These are phyloP conservation scores for Capitulum mitella DNA, from an alignment of 2,888 invertebrate genomes.

Conservation along the genomic window DNA sequence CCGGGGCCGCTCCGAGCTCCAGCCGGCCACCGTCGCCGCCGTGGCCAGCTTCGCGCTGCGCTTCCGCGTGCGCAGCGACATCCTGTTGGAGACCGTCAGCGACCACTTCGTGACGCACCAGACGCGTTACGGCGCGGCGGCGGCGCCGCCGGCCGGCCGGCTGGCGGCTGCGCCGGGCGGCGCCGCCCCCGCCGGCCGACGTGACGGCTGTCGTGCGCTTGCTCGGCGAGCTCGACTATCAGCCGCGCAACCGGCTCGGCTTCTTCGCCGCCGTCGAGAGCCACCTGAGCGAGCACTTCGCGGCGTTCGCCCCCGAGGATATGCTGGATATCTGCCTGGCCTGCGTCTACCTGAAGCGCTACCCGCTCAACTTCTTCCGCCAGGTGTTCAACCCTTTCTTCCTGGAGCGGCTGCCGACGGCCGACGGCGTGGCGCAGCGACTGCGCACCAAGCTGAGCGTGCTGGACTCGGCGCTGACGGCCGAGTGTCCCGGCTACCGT, in stretches of 20 bases:
- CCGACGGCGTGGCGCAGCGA: constrained; percentile 39
- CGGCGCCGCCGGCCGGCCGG: not conserved
- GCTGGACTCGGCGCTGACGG: constrained; percentile 56
- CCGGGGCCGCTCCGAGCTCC: constrained; percentile 30
- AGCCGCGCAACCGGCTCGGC: constrained; percentile 47
- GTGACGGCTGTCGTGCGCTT: constrained; percentile 53
- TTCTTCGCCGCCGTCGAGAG: constrained; percentile 56
- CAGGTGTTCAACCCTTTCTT: constrained; percentile 56
- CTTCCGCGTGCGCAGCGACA: constrained; percentile 52
- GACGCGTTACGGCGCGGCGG: constrained; percentile 38
- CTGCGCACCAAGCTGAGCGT: constrained; percentile 52
- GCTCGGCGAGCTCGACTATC: constrained; percentile 55
- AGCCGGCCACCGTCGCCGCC: constrained; percentile 52
- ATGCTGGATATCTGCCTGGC: constrained; percentile 56
- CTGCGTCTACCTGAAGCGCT: constrained; percentile 55
- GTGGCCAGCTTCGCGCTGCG: constrained; percentile 56
- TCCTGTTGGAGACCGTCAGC: constrained; percentile 53
- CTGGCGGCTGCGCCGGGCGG: not conserved
- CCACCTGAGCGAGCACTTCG: constrained; percentile 50
- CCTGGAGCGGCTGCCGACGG: constrained; percentile 49
- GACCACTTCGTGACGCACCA: constrained; percentile 51
- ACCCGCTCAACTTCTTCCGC: constrained; percentile 54
- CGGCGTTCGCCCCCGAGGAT: constrained; percentile 52
- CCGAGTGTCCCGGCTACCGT: constrained; percentile 54
- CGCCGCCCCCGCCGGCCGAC: constrained; percentile 49